phyloP scores from a whole-genome alignment of 2,888 invertebrate species.

The Ceramica pisi region DNA sequence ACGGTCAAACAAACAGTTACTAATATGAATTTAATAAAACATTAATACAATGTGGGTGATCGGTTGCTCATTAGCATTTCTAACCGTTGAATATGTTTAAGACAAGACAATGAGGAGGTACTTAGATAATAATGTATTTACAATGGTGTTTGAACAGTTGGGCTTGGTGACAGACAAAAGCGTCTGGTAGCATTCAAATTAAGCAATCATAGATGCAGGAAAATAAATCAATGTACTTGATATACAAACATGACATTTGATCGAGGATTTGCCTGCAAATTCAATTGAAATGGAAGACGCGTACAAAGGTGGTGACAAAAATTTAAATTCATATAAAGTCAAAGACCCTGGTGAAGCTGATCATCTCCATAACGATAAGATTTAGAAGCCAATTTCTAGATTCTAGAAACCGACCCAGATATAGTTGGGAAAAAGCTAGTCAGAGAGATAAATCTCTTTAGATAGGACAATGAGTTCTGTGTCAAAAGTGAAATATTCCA shows the following conservation, averaged over 20 bases:
- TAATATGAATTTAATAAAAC: slow-evolving; percentile 56
- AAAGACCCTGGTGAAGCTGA: slow-evolving; percentile 14
- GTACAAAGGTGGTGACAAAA: slow-evolving; percentile 6
- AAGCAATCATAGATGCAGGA: slow-evolving; percentile 59
- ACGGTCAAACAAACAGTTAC: slow-evolving; percentile 55
- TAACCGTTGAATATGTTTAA: slow-evolving; percentile 72
- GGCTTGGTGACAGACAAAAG: slow-evolving; percentile 67
- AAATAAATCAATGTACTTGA: slow-evolving; percentile 33
- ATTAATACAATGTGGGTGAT: slow-evolving; percentile 67
- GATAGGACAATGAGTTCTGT: not conserved
- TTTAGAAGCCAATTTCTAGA: not conserved
- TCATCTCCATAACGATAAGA: slow-evolving; percentile 1
- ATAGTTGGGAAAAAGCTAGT: too few species aligned
- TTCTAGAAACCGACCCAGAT: too few species aligned
- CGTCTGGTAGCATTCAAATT: slow-evolving; percentile 71
- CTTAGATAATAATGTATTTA: slow-evolving; percentile 69
- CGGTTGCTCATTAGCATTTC: slow-evolving; percentile 74
- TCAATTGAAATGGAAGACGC: slow-evolving; percentile 24
- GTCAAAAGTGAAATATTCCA: slow-evolving; percentile 10
- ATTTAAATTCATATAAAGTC: slow-evolving; percentile 25
- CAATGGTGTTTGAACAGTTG: slow-evolving; percentile 68
- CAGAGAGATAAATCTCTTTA: not conserved
- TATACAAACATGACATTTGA: slow-evolving; percentile 10
- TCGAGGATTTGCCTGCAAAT: slow-evolving; percentile 15
- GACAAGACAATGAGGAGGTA: slow-evolving; percentile 73